phyloP scores from a whole-genome alignment of 2,113 vertebrate species.

The Scytalopus superciliaris region DNA sequence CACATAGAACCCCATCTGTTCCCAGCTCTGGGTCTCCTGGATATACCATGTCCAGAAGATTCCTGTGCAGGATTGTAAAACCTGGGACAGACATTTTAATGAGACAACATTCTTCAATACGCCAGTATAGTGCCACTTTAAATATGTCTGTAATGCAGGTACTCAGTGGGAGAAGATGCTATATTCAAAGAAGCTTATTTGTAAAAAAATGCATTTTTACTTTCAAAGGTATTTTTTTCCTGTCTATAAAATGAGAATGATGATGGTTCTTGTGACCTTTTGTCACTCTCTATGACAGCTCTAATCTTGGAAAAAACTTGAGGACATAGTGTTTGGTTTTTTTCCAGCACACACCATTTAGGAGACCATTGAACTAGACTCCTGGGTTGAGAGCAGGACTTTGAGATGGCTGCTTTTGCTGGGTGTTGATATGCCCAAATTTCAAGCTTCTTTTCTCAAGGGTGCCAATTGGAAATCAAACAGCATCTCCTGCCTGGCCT shows the following conservation, averaged over 20 bases:
- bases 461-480: not conserved
- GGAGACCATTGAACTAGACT: not conserved
- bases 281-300: not conserved
- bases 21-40: not conserved
- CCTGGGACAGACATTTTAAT: not conserved
- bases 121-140: not conserved
- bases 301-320: not conserved
- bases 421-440: not conserved
- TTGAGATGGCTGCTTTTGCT: not conserved
- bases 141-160: not conserved
- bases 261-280: not conserved
- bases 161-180: not conserved
- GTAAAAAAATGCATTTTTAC: not conserved
- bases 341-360: rapidly evolving
- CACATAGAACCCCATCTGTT: not conserved
- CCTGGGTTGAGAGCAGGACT: not conserved
- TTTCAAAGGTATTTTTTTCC: not conserved
- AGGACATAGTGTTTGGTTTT: not conserved
- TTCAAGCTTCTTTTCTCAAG: not conserved
- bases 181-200: not conserved
- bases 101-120: not conserved
- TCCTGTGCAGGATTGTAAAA: not conserved
- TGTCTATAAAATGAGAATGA: not conserved
- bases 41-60: not conserved
- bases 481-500: not conserved